These are phyloP conservation scores for Aix galericulata DNA, from an alignment of 2,113 vertebrate species.

Conservation along the genomic window DNA sequence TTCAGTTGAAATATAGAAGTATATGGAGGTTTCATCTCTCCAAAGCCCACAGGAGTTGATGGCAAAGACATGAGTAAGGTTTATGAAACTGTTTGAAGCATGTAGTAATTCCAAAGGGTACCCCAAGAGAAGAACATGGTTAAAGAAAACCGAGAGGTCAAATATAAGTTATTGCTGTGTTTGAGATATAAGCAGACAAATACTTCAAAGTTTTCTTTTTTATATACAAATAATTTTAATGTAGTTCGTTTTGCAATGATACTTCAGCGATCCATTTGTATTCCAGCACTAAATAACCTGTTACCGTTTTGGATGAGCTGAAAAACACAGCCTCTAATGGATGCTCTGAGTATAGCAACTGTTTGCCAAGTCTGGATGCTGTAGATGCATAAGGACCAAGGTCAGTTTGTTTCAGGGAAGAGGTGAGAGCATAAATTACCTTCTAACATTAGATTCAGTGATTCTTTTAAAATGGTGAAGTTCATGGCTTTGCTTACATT, in stretches of 20 bases:
- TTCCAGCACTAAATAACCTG: constrained; percentile 4
- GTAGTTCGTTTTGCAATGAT: constrained; percentile 20
- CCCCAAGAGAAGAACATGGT: background rate
- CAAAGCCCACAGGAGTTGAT: background rate
- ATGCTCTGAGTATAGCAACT: constrained; percentile 39
- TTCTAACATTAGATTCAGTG: constrained; percentile 50
- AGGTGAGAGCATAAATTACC: constrained; percentile 63
- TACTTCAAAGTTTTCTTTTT: background rate
- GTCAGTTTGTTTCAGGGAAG: constrained; percentile 54
- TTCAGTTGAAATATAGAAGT: background rate
- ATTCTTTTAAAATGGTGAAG: constrained; percentile 64
- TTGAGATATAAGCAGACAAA: background rate
- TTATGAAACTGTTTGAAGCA: background rate
- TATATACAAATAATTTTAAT: constrained; percentile 1
- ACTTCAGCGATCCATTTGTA: background rate
- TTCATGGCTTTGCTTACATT: constrained; percentile 68
- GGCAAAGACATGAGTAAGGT: background rate
- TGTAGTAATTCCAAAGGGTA: background rate
- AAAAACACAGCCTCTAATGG: constrained; percentile 52
- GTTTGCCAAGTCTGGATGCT: constrained; percentile 50
- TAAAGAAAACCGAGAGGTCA: background rate
- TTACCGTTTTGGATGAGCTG: constrained; percentile 54
- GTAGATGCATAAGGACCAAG: constrained; percentile 20
- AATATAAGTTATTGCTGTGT: background rate
- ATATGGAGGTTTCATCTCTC: background rate